These are phyloP conservation scores for Allophyes oxyacanthae DNA, from an alignment of 2,888 invertebrate species.

Conservation along the genomic window DNA sequence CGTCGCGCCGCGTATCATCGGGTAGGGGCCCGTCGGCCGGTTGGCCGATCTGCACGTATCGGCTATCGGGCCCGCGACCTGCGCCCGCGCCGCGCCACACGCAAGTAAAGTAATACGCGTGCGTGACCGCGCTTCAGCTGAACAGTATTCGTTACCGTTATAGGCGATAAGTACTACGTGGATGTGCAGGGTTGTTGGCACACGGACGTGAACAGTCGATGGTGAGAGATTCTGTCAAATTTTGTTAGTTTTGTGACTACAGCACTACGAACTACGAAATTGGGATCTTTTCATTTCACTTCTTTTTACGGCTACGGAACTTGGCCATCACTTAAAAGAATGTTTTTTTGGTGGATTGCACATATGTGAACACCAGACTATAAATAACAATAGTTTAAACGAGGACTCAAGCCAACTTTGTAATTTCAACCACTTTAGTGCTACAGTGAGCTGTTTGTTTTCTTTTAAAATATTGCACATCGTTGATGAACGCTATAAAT, in stretches of 20 bases:
- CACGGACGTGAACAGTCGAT: background rate
- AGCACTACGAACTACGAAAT: too few species aligned
- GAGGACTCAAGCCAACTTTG: too few species aligned
- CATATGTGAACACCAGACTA: too few species aligned
- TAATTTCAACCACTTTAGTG: too few species aligned
- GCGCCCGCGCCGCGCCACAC: background rate
- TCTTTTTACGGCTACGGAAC: too few species aligned
- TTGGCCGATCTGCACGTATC: background rate
- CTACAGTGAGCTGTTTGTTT: too few species aligned
- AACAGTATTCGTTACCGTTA: conserved; percentile 1
- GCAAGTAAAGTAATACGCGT: background rate
- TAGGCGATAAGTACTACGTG: background rate
- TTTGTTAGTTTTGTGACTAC: too few species aligned
- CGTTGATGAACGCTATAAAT: conserved; percentile 9
- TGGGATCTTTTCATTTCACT: too few species aligned
- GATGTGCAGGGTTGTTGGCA: background rate
- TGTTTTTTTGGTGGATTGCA: too few species aligned
- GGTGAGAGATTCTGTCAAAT: background rate
- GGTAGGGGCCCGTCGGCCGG: background rate
- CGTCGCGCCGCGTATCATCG: background rate
- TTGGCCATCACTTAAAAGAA: too few species aligned
- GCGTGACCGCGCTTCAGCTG: background rate
- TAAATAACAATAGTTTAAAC: too few species aligned
- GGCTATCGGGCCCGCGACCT: background rate
- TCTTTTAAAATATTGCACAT: too few species aligned